These are phyloP conservation scores for Drosophila setosimentum DNA, from an alignment of 2,888 invertebrate species.

Conservation along the genomic window DNA sequence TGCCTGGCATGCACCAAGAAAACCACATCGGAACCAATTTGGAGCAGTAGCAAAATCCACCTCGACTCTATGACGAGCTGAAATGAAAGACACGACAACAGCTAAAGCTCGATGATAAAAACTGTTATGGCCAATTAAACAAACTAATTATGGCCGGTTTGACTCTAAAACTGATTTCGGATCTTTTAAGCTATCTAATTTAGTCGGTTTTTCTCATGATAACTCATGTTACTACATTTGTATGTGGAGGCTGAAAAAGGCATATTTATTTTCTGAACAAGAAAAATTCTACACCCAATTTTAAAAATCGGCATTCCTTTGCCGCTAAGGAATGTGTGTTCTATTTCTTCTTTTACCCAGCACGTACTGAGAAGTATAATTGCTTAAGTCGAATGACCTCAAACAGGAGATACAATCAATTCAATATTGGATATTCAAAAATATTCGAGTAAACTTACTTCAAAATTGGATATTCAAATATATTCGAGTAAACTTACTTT, in stretches of 20 bases:
- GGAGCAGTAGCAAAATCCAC: background rate
- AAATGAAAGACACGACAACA: background rate
- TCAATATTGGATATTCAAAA: background rate
- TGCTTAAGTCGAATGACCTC: background rate
- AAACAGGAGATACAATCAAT: background rate
- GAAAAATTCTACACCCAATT: too few species aligned
- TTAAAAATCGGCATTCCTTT: too few species aligned
- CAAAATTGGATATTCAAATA: background rate
- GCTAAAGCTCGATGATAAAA: background rate
- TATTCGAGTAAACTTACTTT: background rate
- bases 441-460: background rate
- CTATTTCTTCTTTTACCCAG: too few species aligned
- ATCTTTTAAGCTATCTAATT: background rate
- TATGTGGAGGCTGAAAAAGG: background rate
- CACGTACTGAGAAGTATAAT: background rate
- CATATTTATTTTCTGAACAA: too few species aligned
- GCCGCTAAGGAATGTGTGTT: too few species aligned
- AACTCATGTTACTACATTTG: background rate
- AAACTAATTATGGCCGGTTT: background rate
- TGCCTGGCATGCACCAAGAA: slow-evolving; percentile 8
- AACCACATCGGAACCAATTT: background rate
- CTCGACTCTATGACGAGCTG: background rate
- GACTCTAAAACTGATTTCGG: background rate
- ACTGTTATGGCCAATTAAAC: background rate
- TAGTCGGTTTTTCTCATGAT: background rate